Evolutionary conservation across 1,140 invertebrate genomes (phyloP).

Genomic region (Lithobius niger): DNA sequence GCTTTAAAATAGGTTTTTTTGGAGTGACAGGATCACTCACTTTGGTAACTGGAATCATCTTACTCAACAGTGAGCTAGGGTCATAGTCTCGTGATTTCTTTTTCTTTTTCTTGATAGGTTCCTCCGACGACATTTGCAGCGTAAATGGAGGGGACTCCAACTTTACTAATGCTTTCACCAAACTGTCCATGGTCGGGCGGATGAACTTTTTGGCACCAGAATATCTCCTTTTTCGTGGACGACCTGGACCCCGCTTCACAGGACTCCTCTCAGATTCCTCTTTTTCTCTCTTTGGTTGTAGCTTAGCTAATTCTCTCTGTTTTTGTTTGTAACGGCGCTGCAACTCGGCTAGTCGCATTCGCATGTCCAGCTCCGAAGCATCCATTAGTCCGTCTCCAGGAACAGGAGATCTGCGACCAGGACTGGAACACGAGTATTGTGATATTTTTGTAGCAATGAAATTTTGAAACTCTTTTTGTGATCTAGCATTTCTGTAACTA

Average conservation of each 20-base stretch:
- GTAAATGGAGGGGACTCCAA: background rate
- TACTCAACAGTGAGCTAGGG: too few species aligned
- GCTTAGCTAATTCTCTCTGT: constrained; percentile 56
- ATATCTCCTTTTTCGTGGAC: constrained; percentile 28
- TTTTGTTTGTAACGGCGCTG: constrained; percentile 68
- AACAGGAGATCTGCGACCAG: background rate
- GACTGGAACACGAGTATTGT: constrained; percentile 9
- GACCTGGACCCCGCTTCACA: constrained; percentile 27
- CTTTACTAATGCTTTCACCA: background rate
- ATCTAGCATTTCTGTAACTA: constrained; percentile 34
- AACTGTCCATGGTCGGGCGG: background rate
- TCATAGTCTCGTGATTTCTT: constrained; percentile 21
- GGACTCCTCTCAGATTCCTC: constrained; percentile 26
- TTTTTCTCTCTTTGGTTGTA: constrained; percentile 38
- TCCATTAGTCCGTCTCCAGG: constrained; percentile 26
- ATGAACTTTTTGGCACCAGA: too few species aligned
- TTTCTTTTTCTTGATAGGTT: constrained; percentile 7
- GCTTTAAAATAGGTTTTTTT: constrained; percentile 25
- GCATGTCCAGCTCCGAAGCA: constrained; percentile 62
- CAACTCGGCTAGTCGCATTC: constrained; percentile 58
- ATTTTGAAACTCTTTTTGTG: constrained; percentile 34
- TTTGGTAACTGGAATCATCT: too few species aligned
- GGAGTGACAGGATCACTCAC: background rate
- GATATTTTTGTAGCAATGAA: constrained; percentile 31
- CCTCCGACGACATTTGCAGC: background rate